Percentiles rank a stretch among this genome's conserved stretches.
Conservation (phyloP, 2,888 invertebrate species). For the Lasius platythorax region DNA sequence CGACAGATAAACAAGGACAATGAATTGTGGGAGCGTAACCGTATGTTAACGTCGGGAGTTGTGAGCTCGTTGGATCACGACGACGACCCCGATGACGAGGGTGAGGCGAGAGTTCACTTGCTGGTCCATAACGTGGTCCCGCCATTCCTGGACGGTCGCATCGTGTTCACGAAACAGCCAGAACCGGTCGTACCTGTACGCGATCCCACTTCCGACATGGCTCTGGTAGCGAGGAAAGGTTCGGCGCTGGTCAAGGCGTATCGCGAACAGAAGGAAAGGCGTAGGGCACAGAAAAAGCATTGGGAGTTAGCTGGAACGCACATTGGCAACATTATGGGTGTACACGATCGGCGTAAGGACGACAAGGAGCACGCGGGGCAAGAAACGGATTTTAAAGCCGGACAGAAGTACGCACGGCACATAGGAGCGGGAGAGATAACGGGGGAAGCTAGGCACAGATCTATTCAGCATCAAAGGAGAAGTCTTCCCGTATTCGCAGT, state of each 20-base stretch:
- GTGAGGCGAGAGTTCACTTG: conserved; percentile 97
- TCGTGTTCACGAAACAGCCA: conserved; percentile 99
- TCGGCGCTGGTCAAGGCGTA: conserved; percentile 95
- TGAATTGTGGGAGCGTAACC: conserved; percentile 99
- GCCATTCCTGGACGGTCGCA: conserved; percentile 98
- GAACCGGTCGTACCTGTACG: conserved; percentile 99
- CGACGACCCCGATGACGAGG: conserved; percentile 98
- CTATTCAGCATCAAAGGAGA: conserved; percentile 94
- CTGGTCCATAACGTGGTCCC: conserved; percentile 99
- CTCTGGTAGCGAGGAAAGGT: conserved; percentile 97
- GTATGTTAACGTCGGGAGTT: conserved; percentile 98
- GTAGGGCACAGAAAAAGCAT: conserved; percentile 98
- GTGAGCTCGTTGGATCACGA: conserved; percentile 95
- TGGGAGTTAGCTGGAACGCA: conserved; percentile 99
- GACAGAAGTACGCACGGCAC: conserved; percentile 98
- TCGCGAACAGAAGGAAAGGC: conserved; percentile 98
- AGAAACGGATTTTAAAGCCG: conserved; percentile 93
- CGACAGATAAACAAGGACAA: conserved; percentile 99
- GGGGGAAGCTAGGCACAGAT: conserved; percentile 93
- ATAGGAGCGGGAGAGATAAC: conserved; percentile 90
- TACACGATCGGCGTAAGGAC: conserved; percentile 88
- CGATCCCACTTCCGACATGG: conserved; percentile 99
- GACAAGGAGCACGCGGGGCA: conserved; percentile 88
- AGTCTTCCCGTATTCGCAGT: conserved; percentile 98
- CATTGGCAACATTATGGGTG: conserved; percentile 98